Evolutionary conservation across 2,113 vertebrate genomes (phyloP), one percentile per base, ranked within the genome.

Genomic region (Toxotes chatareus): DNA sequence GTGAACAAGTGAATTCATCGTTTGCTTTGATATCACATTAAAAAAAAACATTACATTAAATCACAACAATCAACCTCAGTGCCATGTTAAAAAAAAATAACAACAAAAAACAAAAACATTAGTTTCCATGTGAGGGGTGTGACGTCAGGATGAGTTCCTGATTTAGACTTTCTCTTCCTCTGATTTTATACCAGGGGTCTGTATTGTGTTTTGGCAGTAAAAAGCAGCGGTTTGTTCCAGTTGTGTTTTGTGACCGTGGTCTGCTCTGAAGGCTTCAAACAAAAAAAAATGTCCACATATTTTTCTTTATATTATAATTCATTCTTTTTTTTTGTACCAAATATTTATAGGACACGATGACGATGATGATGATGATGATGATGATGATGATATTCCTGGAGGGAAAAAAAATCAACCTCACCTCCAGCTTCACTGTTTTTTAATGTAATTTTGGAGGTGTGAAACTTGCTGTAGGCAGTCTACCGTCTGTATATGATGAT

Each of bases 291-390:
- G 65, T 94, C 83, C 93, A 91, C 95, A 90, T 94, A 91, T 96
- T 87, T 87, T 92, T 80, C 96, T 95, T 96, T 95, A 94, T 92
- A 95, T 96, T 96, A 95, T 96, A 94, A 96, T 93, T 91, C 51
- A 69, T 87, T 86, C 83, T 96, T 89, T 71, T 98, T 96, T 97
- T 36, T 36, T 36, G 95, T 97, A 97, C 96, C 94, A 96, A 96
- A 96, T 97, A 96, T 97, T 97, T 97, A 97, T 96, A 97, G 96
- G 94, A 95, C 94, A 95, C 89, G 89, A 95, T 27, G 27, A 27
- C 27, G 27, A 27, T 27, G 27, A 27, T 27, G 1, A 27, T 27
- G 27, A 27, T 27, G 1, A 27, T 27, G 27, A 27, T 27, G 27
- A 27, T 27, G 27, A 27, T 93, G 92, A 78, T 76, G 66, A 84